phyloP scores from a whole-genome alignment of 2,113 vertebrate genomes.

The Cepphus grylle region DNA sequence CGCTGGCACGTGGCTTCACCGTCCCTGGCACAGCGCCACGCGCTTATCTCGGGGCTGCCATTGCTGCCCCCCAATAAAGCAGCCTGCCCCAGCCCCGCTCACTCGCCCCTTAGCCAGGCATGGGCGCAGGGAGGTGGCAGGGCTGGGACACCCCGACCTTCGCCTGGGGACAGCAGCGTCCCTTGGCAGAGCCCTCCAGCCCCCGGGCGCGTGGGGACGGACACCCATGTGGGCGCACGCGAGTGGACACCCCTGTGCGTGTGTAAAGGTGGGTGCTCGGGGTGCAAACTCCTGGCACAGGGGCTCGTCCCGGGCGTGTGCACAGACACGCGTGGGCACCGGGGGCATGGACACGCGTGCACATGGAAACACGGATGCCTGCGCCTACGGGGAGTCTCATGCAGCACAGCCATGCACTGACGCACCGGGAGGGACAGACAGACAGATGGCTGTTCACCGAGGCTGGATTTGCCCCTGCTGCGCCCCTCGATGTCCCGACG shows the following conservation, averaged over 20 bases:
- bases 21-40: background rate
- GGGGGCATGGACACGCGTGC: rapidly evolving
- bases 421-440: rapidly evolving
- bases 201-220: rapidly evolving
- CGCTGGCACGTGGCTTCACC: rapidly evolving
- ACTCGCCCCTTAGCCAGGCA: background rate
- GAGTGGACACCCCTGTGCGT: rapidly evolving
- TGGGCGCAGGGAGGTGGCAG: rapidly evolving
- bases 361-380: rapidly evolving
- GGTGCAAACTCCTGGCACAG: background rate
- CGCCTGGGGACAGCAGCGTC: background rate
- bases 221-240: rapidly evolving
- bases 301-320: rapidly evolving
- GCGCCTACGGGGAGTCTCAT: rapidly evolving
- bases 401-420: rapidly evolving
- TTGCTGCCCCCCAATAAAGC: background rate
- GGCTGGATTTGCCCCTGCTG: rapidly evolving
- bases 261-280: background rate
- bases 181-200: background rate
- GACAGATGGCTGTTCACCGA: background rate
- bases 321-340: rapidly evolving
- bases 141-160: background rate
- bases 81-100: background rate
- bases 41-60: rapidly evolving
- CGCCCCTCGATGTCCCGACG: background rate